phyloP scores from a whole-genome alignment of 2,888 invertebrate species.

The Ceraclea dissimilis region DNA sequence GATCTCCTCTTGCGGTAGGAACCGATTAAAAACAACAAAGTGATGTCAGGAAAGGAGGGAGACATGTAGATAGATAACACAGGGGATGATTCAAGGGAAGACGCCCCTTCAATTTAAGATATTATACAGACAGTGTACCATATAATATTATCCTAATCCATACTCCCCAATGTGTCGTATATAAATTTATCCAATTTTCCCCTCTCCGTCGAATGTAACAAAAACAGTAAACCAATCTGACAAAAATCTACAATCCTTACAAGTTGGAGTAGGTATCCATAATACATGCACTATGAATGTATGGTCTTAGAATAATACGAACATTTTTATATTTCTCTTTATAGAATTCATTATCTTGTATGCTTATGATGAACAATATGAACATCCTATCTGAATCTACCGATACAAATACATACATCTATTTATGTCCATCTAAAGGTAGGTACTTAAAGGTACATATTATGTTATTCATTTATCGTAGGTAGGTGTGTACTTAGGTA shows the following conservation, averaged over 20 bases:
- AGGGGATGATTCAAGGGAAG: not conserved
- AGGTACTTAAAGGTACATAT: too few relatives aligned
- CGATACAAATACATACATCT: too few relatives aligned
- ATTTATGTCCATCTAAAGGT: too few relatives aligned
- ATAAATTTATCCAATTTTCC: not conserved
- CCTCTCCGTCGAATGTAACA: not conserved
- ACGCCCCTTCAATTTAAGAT: slow-evolving; percentile 1
- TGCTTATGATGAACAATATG: too few relatives aligned
- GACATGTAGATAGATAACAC: not conserved
- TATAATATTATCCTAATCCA: not conserved
- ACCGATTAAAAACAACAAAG: not conserved
- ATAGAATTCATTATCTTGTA: too few relatives aligned
- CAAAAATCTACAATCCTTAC: not conserved
- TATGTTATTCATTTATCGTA: too few relatives aligned
- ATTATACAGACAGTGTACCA: not conserved
- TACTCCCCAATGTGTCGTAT: not conserved
- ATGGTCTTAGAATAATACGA: too few relatives aligned
- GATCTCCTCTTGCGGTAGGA: not conserved
- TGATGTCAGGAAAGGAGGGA: not conserved
- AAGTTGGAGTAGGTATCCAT: too few relatives aligned
- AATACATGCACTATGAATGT: too few relatives aligned
- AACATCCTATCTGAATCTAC: too few relatives aligned
- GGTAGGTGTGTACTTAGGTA: too few relatives aligned
- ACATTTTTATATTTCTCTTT: too few relatives aligned
- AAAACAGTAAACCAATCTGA: not conserved